These are phyloP conservation scores for Pachyseris speciosa DNA, from an alignment of 64 coral and sea anemone genomes.

Conservation along the genomic window DNA sequence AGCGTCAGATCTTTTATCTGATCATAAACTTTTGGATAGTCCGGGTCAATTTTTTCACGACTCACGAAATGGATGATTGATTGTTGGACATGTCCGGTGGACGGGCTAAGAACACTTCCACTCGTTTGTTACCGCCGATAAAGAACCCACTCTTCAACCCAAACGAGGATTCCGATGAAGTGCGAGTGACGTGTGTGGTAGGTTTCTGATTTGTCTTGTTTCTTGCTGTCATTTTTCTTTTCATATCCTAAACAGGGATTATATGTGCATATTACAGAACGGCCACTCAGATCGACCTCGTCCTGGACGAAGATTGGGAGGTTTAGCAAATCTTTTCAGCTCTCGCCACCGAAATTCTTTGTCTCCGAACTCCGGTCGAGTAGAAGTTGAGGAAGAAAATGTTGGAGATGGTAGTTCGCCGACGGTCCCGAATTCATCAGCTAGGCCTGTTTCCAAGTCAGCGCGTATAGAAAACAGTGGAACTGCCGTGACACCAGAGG, in stretches of 20 bases:
- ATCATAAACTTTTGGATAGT: neutral
- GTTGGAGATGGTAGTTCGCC: neutral
- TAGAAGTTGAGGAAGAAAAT: neutral
- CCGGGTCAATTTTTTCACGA: neutral
- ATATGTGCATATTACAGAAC: constrained; percentile 62
- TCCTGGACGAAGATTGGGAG: constrained; percentile 60
- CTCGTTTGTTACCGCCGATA: constrained; percentile 88
- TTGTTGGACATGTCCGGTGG: constrained; percentile 70
- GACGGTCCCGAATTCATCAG: neutral
- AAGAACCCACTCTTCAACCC: constrained; percentile 95
- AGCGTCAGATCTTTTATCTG: neutral
- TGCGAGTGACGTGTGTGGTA: constrained; percentile 79
- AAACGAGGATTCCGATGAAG: constrained; percentile 74
- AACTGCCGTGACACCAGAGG: neutral
- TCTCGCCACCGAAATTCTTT: constrained; percentile 66
- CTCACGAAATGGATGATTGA: neutral
- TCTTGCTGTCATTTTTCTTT: neutral
- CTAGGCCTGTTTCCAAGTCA: neutral
- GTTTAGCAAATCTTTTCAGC: constrained; percentile 78
- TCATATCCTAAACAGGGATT: neutral
- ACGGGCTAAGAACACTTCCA: constrained; percentile 62
- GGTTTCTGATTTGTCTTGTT: constrained; percentile 41
- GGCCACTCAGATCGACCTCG: constrained; percentile 67
- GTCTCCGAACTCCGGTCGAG: neutral
- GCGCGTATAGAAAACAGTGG: neutral